These are phyloP conservation scores for Augochlorella aurata DNA, from an alignment of 2,888 invertebrate genomes.

Conservation along the genomic window DNA sequence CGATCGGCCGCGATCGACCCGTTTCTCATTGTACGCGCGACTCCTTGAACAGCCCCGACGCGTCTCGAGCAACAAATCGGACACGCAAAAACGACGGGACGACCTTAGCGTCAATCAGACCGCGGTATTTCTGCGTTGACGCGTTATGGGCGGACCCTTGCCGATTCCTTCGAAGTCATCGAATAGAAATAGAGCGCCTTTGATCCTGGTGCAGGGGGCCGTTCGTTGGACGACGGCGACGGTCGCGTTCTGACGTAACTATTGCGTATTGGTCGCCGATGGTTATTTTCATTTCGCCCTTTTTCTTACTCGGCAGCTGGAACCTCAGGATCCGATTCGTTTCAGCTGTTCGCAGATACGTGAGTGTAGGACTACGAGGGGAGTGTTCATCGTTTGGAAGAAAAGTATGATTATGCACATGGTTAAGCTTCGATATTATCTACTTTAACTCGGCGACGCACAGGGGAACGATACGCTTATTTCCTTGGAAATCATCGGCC, in stretches of 20 bases:
- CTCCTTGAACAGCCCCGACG: neutral
- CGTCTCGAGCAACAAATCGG: neutral
- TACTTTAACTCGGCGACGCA: too few relatives aligned
- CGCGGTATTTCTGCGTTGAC: constrained; percentile 19
- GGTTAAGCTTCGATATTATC: too few relatives aligned
- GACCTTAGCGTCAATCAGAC: constrained; percentile 49
- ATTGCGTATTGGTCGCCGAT: neutral
- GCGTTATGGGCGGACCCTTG: constrained; percentile 14
- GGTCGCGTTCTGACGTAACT: constrained; percentile 20
- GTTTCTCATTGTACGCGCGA: neutral
- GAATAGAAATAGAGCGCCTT: constrained; percentile 44
- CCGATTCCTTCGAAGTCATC: constrained; percentile 29
- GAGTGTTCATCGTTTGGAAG: too few relatives aligned
- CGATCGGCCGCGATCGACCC: neutral
- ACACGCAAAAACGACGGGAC: constrained; percentile 17
- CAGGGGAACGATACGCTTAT: too few relatives aligned
- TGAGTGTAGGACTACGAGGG: neutral
- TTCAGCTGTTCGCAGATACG: neutral
- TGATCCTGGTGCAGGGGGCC: neutral
- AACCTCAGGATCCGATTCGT: neutral
- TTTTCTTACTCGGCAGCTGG: neutral
- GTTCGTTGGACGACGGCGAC: neutral
- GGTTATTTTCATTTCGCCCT: neutral
- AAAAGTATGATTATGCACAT: too few relatives aligned
- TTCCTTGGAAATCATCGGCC: too few relatives aligned